A percentile compares a stretch with the other conserved stretches of the same genome.
Evolutionary conservation across 2,888 invertebrate species (phyloP).

Genomic region (Cylindroiulus punctatus): DNA sequence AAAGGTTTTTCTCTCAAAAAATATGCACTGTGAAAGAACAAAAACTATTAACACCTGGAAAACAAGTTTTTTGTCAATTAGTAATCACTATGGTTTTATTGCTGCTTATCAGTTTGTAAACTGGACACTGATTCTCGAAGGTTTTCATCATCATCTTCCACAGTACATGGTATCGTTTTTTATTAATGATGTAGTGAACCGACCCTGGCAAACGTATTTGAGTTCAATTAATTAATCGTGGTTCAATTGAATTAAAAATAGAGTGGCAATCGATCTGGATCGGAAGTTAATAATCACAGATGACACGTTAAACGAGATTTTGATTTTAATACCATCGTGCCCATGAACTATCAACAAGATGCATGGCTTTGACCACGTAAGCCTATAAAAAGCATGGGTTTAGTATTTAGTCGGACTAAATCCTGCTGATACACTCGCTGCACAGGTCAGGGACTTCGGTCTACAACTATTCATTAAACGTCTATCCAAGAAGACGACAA

Average conservation of each 20-base stretch:
- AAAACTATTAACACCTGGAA: no score
- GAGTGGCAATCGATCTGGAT: slow-evolving; percentile 3
- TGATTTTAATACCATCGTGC: slow-evolving; percentile 1
- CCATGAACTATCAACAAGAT: slow-evolving; percentile 33
- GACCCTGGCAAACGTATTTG: background rate
- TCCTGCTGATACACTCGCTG: slow-evolving; percentile 23
- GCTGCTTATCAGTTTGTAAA: no score
- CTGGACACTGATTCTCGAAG: no score
- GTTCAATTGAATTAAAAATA: slow-evolving; percentile 3
- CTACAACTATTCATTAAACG: slow-evolving; percentile 38
- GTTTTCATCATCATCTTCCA: no score
- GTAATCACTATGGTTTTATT: no score
- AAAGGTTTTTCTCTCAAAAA: no score
- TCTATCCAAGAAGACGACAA: slow-evolving; percentile 22
- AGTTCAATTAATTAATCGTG: background rate
- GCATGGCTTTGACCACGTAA: background rate
- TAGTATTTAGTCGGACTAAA: background rate
- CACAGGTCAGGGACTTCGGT: slow-evolving; percentile 34
- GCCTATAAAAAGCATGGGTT: background rate
- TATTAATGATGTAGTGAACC: slow-evolving; percentile 10
- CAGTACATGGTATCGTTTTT: background rate
- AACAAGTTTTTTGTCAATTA: no score
- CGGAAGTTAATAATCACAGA: slow-evolving; percentile 14
- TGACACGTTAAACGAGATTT: slow-evolving; percentile 7
- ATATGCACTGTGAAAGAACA: no score